A percentile compares a stretch with the other conserved stretches of the same genome.
phyloP scores from a whole-genome alignment of 1,140 invertebrate species.

The Neodiprion fabricii region DNA sequence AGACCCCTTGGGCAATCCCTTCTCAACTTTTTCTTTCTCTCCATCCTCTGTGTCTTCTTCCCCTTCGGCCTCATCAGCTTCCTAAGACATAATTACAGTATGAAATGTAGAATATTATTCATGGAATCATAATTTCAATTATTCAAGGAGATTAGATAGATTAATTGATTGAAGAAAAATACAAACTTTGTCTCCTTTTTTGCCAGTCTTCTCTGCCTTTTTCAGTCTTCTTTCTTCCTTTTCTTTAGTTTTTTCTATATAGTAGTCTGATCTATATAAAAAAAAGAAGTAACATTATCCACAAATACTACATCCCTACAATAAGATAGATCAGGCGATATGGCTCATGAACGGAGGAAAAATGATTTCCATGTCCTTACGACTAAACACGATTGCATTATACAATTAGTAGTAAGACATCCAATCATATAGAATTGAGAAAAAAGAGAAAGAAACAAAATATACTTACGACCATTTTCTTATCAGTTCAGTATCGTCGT shows the following conservation, averaged over 20 bases:
- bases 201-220: constrained; percentile 62
- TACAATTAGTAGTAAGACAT: not conserved
- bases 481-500: constrained; percentile 73
- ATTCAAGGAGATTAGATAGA: constrained; percentile 7
- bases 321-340: too few species aligned
- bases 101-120: constrained; percentile 2
- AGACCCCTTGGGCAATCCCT: constrained; percentile 71
- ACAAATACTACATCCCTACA: too few species aligned
- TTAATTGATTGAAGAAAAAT: constrained; percentile 26
- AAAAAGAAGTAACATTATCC: constrained; percentile 24
- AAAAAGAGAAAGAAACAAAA: constrained; percentile 7
- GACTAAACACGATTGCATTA: too few species aligned
- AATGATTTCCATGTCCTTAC: too few species aligned
- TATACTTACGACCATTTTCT: constrained; percentile 74
- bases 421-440: constrained; percentile 14
- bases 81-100: constrained; percentile 31
- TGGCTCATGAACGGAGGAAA: too few species aligned
- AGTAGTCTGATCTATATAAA: constrained; percentile 66
- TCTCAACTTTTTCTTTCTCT: constrained; percentile 47
- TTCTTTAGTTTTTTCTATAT: constrained; percentile 75
- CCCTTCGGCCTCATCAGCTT: constrained; percentile 38
- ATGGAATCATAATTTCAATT: not conserved
- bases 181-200: constrained; percentile 43
- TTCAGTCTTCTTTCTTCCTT: constrained; percentile 65
- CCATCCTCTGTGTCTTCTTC: constrained; percentile 44